A percentile compares a stretch with the other conserved stretches of the same genome.
These are phyloP conservation scores for Drosophila neotestacea DNA, from an alignment of 2,888 invertebrate species.

Conservation along the genomic window DNA sequence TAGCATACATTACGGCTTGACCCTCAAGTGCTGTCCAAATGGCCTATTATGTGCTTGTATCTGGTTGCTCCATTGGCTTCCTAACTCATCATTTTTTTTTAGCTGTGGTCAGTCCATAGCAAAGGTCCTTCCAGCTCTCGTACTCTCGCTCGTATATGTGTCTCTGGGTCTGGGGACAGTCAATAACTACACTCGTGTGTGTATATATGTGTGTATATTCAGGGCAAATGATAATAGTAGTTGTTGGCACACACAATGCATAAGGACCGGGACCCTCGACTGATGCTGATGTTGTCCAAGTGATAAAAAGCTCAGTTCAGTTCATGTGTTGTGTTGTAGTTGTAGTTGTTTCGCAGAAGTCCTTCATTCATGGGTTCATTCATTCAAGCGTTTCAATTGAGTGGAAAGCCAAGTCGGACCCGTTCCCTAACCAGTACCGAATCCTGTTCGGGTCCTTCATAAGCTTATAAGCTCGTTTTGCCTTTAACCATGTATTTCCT, in stretches of 20 bases:
- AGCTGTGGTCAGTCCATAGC: conserved; percentile 34
- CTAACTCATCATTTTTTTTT: conserved; percentile 37
- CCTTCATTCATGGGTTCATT: conserved; percentile 61
- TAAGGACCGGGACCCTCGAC: conserved; percentile 32
- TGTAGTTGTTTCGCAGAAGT: conserved; percentile 54
- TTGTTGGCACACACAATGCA: conserved; percentile 43
- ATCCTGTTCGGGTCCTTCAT: conserved; percentile 39
- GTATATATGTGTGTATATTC: conserved; percentile 32
- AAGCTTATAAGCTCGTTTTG: conserved; percentile 72
- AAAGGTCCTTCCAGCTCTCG: conserved; percentile 31
- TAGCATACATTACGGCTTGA: conserved; percentile 74
- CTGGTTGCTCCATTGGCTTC: conserved; percentile 68
- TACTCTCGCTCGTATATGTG: conserved; percentile 20
- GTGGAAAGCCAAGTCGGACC: conserved; percentile 65
- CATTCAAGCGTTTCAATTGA: conserved; percentile 77
- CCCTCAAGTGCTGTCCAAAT: conserved; percentile 73
- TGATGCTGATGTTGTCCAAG: conserved; percentile 49
- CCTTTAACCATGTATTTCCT: conserved; percentile 58
- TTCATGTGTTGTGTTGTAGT: conserved; percentile 29
- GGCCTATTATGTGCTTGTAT: conserved; percentile 72
- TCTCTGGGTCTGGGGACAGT: conserved; percentile 36
- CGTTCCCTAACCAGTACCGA: conserved; percentile 6
- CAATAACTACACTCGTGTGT: conserved; percentile 32
- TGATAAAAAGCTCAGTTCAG: conserved; percentile 54
- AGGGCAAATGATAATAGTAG: conserved; percentile 68